Base-by-base conservation (phyloP, 35 echinoderm and acorn worm species). In the Stichopus chloronotus region DNA sequence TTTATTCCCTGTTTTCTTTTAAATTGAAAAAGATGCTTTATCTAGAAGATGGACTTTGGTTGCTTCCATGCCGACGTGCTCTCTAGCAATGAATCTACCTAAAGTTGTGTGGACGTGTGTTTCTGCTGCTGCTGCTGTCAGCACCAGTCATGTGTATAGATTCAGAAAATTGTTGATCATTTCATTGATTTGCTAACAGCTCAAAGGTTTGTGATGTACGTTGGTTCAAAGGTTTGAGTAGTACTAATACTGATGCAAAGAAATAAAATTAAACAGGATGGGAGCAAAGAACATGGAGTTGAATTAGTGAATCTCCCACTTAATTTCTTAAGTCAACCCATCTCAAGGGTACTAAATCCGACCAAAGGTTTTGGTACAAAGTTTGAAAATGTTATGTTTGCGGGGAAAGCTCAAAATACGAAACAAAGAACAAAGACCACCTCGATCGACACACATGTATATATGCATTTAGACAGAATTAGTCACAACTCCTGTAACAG, bases 361-460 rank as follows among this genome's bases (percentile, higher is more conserved):
- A 89, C 60, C 87, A 89, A 89, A 89, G 87, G 87, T 89, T 89
- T 89, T 89, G 87, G 87, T 89, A 89, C 87, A 89, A 89, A 89
- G 87, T 89, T 89, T 89, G 87, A 89, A 89, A 63, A 89, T 89
- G 87, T 54, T 63, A 89, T 72, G 84, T 87, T 87, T 87, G 87
- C 61, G 25, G 59, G 87, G 87, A 89, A 89, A 85, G 82, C 65
- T 72, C n/a, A 61, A 55, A 71, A 65, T 89, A 71, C 52, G 52
- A 72, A n/a, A 89, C 87, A 89, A 72, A 89, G 87, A 89, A 89
- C 87, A 89, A 89, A 89, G 87, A 59, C 59, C 57, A 89, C 59
- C 16, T 54, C 57, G 17, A 65, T 24, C 65, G 9, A 89, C 87
- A 72, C 69, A 22, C 22, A 30, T 21, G 17, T 53, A 55, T 74